Base-by-base conservation (phyloP, 2,888 invertebrate species). In the Gastracanthus pulcherrimus region DNA sequence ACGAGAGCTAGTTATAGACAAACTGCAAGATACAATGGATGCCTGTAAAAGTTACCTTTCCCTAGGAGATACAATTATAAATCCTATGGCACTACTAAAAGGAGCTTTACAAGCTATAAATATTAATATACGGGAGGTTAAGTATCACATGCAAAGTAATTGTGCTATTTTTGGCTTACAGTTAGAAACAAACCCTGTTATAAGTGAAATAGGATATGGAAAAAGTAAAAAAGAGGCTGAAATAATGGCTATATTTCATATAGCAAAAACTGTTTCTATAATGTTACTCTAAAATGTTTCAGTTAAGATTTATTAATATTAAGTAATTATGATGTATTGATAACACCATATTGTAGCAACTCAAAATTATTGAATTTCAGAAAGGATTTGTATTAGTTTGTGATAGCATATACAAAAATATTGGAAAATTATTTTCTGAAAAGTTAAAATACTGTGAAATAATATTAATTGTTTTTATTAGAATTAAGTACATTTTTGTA, bases 191-290 rank as follows among this genome's bases (percentile, higher is more conserved):
- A 9, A 51, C 23, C 80, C 80, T 16, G n/a, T 71, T 34, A 76
- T 80, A 13, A 26, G 13, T 55, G 80, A 80, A 76, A 76, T 80
- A 64, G 76, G 55, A 16, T 31, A 9, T 51, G 80, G 67, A n/a
- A n/a, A n/a, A 4, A 64, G 0, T 26, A 9, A n/a, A 29, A 38
- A 19, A 23, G 31, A 29, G 16, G 80, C 80, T 5, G n/a, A 64
- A 36, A 55, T 38, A 6, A 34, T 9, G 19, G 55, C 66, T 13
- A 11, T 70, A n/a, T 19, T 34, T 7, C 36, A 41, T 64, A 76
- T 76, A n/a, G 76, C 66, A 26, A 31, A 31, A 9, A 80, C 80
- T 64, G 2, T 80, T 11, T 6, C 6, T 2, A 34, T 76, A 29
- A 64, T 78, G 55, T 70, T 77, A 16, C 7, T 38, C 60, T 41